Conservation (phyloP, 1,140 invertebrate genomes). For the Aphidius ervi region DNA sequence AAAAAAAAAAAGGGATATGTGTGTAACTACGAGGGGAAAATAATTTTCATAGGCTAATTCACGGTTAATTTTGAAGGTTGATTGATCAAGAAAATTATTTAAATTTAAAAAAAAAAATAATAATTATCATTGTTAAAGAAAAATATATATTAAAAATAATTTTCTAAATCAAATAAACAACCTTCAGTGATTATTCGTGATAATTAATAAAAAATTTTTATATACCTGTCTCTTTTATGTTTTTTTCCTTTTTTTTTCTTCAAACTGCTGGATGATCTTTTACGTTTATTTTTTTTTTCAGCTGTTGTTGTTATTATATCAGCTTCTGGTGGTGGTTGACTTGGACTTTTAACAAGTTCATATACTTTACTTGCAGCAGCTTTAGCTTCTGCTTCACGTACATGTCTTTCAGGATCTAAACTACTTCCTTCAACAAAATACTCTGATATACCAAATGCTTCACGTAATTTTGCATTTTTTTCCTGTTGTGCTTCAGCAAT, state of each 20-base stretch:
- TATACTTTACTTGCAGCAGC: slow-evolving; percentile 31
- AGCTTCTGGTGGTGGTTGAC: slow-evolving; percentile 32
- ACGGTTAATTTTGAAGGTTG: no score
- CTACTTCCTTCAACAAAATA: slow-evolving; percentile 92
- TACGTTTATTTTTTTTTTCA: slow-evolving; percentile 44
- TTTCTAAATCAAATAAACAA: slow-evolving; percentile 30
- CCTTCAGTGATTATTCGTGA: slow-evolving; percentile 39
- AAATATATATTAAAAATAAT: neutral
- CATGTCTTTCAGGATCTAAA: slow-evolving; percentile 79
- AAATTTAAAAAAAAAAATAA: neutral
- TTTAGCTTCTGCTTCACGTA: slow-evolving; percentile 68
- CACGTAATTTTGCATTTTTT: slow-evolving; percentile 87
- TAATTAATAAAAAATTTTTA: slow-evolving; percentile 26
- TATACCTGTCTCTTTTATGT: slow-evolving; percentile 48
- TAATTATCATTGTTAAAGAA: neutral
- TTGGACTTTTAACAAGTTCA: slow-evolving; percentile 42
- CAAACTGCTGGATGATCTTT: slow-evolving; percentile 37
- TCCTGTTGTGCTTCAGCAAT: slow-evolving; percentile 94
- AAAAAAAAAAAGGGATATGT: slow-evolving; percentile 3
- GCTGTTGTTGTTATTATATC: neutral
- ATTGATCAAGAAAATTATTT: no score
- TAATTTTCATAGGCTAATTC: no score
- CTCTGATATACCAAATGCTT: slow-evolving; percentile 92
- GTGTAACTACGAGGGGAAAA: no score
- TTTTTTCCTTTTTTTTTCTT: slow-evolving; percentile 49